Percentiles rank a stretch among this genome's conserved stretches.
Evolutionary conservation across 2,888 invertebrate genomes (phyloP).

Genomic region (Troilus luridus): DNA sequence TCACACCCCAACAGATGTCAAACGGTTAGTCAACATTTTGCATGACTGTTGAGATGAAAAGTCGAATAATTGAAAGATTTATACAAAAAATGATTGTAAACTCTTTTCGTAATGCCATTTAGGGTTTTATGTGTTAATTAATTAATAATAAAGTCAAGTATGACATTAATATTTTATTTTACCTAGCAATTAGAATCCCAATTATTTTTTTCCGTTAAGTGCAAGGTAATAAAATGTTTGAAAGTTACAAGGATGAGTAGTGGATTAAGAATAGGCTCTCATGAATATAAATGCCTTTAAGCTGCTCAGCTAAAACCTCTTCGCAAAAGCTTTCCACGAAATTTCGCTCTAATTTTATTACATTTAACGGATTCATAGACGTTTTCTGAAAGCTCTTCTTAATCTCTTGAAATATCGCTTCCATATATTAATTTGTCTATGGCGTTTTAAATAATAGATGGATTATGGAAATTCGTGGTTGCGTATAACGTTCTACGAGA

Average conservation of each 20-base stretch:
- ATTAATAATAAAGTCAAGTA: background rate
- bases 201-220: background rate
- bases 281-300: conserved; percentile 33
- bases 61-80: too few relatives aligned
- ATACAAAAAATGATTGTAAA: too few relatives aligned
- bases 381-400: background rate
- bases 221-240: background rate
- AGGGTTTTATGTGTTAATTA: background rate
- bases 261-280: conserved; percentile 5
- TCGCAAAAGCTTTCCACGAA: background rate
- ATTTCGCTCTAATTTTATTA: conserved; percentile 27
- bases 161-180: too few relatives aligned
- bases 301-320: conserved; percentile 11
- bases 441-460: background rate
- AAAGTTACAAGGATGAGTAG: conserved; percentile 5
- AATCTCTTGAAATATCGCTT: conserved; percentile 1
- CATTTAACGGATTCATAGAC: background rate
- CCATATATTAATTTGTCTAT: background rate
- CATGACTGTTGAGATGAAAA: too few relatives aligned
- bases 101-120: background rate
- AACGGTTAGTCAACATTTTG: too few relatives aligned
- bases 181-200: background rate
- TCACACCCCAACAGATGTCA: too few relatives aligned
- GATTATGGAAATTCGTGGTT: background rate
- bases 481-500: background rate